Base-by-base conservation (phyloP, 2,888 invertebrate genomes). In the Buathra laborator region DNA sequence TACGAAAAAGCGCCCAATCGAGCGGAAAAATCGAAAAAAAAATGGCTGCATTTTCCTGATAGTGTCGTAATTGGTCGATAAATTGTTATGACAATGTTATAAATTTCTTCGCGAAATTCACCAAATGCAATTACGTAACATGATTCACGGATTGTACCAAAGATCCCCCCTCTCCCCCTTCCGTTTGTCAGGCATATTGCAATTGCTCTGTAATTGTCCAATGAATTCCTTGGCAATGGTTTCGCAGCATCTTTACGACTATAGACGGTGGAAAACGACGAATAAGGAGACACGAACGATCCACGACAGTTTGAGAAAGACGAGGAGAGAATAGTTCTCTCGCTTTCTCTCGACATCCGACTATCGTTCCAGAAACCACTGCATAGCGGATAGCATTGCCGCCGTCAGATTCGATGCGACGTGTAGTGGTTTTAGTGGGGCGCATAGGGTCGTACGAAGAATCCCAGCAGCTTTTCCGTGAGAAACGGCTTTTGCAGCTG, bases 151-250 rank as follows among this genome's bases (percentile, higher is more conserved):
- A 72, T 72, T 10, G 62, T n/a, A n/a, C n/a, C n/a, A n/a, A n/a
- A n/a, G n/a, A n/a, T n/a, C n/a, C n/a, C n/a, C n/a, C n/a, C n/a
- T n/a, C n/a, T n/a, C n/a, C 48, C 66, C 10, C n/a, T 10, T 29
- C 37, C 67, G 78, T 85, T 51, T 51, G 56, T 79, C 70, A 62
- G 56, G 46, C 81, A 84, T 84, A 84, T 84, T 79, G 82, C 85
- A 67, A 82, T 82, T 79, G 79, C 79, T 79, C 70, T 24, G 79
- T 85, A 85, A 85, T 85, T 85, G 85, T 82, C 82, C 82, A 79
- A 85, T 82, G 82, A 85, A 85, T 85, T 82, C 82, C 75, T 85
- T 85, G 85, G 85, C 82, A 85, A 78, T 83, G 56, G 64, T 53
- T 16, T 43, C 66, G 59, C 66, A 14, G 37, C 53, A 79, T 82